These are phyloP conservation scores for Emberiza fucata DNA, from an alignment of 2,113 vertebrate species.

Conservation along the genomic window DNA sequence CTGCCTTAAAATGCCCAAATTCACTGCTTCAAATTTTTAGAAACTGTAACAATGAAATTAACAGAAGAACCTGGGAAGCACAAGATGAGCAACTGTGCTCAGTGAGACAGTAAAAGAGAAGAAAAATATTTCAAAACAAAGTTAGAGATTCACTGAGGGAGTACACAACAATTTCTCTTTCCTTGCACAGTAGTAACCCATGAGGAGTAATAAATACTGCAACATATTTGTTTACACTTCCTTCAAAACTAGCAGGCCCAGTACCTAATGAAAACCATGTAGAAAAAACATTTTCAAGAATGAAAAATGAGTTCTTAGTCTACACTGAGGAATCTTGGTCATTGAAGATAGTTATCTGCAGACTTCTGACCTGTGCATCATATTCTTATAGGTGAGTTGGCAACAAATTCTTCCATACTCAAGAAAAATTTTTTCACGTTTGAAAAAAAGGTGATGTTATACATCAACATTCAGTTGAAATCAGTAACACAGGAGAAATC, in stretches of 20 bases:
- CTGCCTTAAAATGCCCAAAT: background rate
- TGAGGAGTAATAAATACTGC: background rate
- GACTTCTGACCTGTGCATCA: background rate
- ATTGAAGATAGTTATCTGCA: background rate
- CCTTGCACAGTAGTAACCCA: background rate
- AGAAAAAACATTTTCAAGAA: background rate
- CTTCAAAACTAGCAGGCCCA: background rate
- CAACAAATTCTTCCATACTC: background rate
- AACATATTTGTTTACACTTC: background rate
- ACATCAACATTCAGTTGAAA: background rate
- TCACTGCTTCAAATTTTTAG: background rate
- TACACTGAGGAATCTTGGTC: background rate
- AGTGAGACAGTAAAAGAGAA: background rate
- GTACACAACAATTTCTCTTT: background rate
- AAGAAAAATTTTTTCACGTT: background rate
- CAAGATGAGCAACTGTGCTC: background rate
- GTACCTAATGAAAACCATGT: background rate
- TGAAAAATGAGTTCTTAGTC: background rate
- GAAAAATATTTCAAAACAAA: background rate
- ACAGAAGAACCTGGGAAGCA: background rate
- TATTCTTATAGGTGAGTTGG: fast-evolving
- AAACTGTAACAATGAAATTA: background rate
- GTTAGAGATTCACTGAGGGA: background rate
- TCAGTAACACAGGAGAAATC: background rate
- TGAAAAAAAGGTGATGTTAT: background rate